These are phyloP conservation scores for Neoscelio sp. DNA, from an alignment of 2,888 invertebrate genomes.

Conservation along the genomic window DNA sequence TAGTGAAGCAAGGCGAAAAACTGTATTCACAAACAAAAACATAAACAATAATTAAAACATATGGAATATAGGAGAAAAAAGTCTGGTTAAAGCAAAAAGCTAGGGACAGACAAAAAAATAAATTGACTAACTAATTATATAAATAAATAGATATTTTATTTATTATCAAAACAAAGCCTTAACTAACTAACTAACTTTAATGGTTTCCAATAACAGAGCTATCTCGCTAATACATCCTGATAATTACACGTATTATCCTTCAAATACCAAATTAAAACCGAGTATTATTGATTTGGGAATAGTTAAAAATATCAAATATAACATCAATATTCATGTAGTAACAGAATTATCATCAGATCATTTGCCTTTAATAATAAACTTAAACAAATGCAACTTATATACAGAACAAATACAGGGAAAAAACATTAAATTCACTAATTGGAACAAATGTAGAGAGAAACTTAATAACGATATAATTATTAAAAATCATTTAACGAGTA, in stretches of 20 bases:
- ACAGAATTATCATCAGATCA: background rate
- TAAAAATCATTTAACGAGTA: background rate
- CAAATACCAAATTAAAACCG: background rate
- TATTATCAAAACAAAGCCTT: too few relatives aligned
- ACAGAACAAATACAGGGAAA: too few relatives aligned
- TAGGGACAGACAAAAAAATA: too few relatives aligned
- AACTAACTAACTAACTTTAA: too few relatives aligned
- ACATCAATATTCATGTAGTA: background rate
- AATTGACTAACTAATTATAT: too few relatives aligned
- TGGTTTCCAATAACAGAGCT: background rate
- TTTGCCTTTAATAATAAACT: background rate
- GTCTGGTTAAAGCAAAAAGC: too few relatives aligned
- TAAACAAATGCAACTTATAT: background rate
- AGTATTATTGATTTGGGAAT: background rate
- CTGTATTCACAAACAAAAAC: too few relatives aligned
- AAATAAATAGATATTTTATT: too few relatives aligned
- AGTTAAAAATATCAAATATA: background rate
- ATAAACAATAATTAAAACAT: too few relatives aligned
- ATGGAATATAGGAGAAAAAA: too few relatives aligned
- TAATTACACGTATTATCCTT: background rate
- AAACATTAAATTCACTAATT: background rate
- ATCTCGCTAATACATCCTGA: background rate
- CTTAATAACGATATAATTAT: background rate
- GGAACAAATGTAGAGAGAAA: background rate
- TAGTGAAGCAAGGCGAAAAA: too few relatives aligned